Base-by-base conservation (phyloP, 35 echinoderm and acorn worm genomes). In the Hemicentrotus pulcherrimus region DNA sequence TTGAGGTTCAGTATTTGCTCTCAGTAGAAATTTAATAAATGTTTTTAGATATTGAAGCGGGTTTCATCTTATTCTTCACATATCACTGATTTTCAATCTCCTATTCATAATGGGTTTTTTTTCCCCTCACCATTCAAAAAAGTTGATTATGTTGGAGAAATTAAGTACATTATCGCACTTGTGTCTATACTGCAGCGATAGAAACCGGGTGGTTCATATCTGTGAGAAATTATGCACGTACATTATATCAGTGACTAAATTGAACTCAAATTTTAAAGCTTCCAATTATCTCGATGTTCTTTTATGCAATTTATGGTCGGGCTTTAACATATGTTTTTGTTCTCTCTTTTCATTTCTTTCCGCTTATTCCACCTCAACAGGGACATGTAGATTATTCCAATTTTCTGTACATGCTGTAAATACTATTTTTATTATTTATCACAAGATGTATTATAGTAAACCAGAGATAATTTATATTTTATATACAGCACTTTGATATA, bases 391-490 rank as follows among this genome's bases (percentile, higher is more conserved):
- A 31, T 48, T 93, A 93, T 93, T 93, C 91, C 91, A 93, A 47
- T 46, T 19, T 0, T 47, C 47, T 93, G 91, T 93, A 93, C 45
- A 93, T 93, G 91, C 11, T 93, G 91, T 93, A 93, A 18, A 93
- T 93, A 93, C 46, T 58, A 93, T 93, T 93, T 93, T 93, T 93
- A 93, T 93, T 93, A 93, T 93, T 93, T 93, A 93, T 93, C 91
- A 93, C 48, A 93, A 93, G 91, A 31, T 93, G 91, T 93, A 93
- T 93, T 58, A 93, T 93, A 93, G 91, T 93, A 58, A 93, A 93
- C 91, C 32, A 93, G 91, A 93, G 91, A 93, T 93, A 93, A 93
- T 93, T 93, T 93, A 93, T 93, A 93, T 93, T 93, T 93, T 93
- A 93, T 93, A 93, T 50, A 24, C 91, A 48, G 46, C 91, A 93